Evolutionary conservation across 1,140 invertebrate species (phyloP).

Genomic region (Zaprionus lachaisei): DNA sequence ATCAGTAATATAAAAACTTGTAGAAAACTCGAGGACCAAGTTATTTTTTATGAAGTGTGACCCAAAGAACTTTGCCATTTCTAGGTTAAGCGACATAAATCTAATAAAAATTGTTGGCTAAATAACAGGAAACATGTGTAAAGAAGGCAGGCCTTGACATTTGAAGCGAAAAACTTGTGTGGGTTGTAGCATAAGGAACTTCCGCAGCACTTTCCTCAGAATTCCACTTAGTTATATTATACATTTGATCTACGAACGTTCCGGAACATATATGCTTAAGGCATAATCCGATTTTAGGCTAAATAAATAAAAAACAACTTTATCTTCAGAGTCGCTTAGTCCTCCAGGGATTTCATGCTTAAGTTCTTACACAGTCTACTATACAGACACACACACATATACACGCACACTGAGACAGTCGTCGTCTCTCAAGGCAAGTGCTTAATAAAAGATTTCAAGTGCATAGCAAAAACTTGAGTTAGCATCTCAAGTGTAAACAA

Average conservation of each 20-base stretch:
- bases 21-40: too few species aligned
- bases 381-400: not conserved
- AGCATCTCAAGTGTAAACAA: constrained; percentile 60
- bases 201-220: not conserved
- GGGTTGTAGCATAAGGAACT: not conserved
- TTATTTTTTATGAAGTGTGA: too few species aligned
- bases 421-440: constrained; percentile 36
- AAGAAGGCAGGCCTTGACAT: not conserved
- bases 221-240: not conserved
- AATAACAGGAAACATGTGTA: not conserved
- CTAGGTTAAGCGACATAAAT: not conserved
- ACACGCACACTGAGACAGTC: not conserved
- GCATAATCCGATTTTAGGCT: not conserved
- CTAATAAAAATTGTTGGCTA: not conserved
- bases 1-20: too few species aligned
- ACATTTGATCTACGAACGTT: not conserved
- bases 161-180: not conserved
- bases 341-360: not conserved
- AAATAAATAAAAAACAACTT: not conserved
- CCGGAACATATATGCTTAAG: not conserved
- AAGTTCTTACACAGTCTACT: not conserved
- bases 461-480: constrained; percentile 58
- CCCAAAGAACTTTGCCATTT: not conserved
- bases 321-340: not conserved
- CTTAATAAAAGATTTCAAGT: constrained; percentile 62